Evolutionary conservation across 2,797 vertebrate genomes (phyloP).

Genomic region (Dallia pectoralis): DNA sequence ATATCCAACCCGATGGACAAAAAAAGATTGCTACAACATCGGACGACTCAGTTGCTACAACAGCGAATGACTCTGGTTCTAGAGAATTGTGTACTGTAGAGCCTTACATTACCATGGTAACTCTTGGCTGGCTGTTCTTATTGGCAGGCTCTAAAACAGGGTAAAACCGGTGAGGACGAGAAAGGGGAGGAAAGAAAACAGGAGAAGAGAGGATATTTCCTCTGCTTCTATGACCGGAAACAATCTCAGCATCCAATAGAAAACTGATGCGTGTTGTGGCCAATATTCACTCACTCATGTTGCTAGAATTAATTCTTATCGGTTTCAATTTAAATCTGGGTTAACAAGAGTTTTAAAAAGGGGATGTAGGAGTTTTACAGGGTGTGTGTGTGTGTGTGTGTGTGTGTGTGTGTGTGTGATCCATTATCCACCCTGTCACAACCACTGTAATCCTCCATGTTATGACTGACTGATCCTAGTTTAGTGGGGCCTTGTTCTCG

Average conservation of each 20-base stretch:
- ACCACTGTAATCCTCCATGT: not conserved
- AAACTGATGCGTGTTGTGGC: slow-evolving; percentile 7
- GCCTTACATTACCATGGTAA: slow-evolving; percentile 33
- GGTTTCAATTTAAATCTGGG: not conserved
- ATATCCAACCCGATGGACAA: not conserved
- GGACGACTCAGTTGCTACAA: slow-evolving; percentile 1
- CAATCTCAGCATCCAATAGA: slow-evolving; percentile 9
- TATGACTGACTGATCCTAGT: slow-evolving; percentile 8
- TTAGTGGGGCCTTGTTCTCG: not conserved
- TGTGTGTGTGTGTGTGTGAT: not conserved
- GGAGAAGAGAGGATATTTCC: slow-evolving; percentile 7
- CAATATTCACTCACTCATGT: not conserved
- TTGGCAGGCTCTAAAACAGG: slow-evolving; percentile 19
- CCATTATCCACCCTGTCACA: slow-evolving; percentile 1
- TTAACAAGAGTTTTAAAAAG: not conserved
- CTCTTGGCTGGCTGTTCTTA: not conserved
- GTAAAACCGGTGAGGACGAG: slow-evolving; percentile 1
- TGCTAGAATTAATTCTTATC: too few relatives aligned
- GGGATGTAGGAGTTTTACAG: not conserved
- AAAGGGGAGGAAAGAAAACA: not conserved
- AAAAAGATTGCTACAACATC: not conserved
- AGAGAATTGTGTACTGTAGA: too few relatives aligned
- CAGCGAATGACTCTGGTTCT: too few relatives aligned
- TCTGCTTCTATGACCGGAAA: not conserved
- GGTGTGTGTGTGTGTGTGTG: not conserved